These are phyloP conservation scores for Argentina silus DNA, from an alignment of 2,797 vertebrate genomes.

Conservation along the genomic window DNA sequence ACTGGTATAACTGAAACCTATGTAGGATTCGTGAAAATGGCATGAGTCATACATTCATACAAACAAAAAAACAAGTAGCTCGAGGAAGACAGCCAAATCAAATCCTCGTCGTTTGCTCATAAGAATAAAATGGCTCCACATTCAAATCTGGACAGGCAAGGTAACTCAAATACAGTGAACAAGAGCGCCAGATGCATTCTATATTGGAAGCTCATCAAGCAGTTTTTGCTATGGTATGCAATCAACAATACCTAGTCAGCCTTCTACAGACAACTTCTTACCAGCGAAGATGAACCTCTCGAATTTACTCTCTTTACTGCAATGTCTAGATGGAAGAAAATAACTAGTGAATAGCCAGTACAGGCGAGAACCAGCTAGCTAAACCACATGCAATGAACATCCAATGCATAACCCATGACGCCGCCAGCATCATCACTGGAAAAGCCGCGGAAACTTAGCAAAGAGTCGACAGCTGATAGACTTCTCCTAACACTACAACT, in stretches of 20 bases:
- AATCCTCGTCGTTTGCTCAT: neutral
- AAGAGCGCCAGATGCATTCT: too few relatives aligned
- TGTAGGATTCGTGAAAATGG: too few relatives aligned
- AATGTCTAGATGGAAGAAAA: neutral
- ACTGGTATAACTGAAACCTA: too few relatives aligned
- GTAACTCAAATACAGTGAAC: too few relatives aligned
- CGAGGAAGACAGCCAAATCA: neutral
- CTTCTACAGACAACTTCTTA: too few relatives aligned
- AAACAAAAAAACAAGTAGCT: neutral
- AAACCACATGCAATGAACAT: constrained; percentile 19
- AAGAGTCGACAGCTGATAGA: neutral
- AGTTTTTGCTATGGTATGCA: too few relatives aligned
- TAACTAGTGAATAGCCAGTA: neutral
- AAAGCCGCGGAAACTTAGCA: constrained; percentile 68
- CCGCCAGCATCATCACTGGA: constrained; percentile 51
- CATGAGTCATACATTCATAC: neutral
- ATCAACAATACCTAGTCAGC: too few relatives aligned
- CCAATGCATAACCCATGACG: constrained; percentile 1
- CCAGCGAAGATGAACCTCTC: neutral
- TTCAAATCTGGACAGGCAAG: constrained; percentile 10
- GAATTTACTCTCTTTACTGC: neutral
- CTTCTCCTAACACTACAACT: neutral
- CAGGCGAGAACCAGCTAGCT: neutral
- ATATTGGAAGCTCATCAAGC: too few relatives aligned
- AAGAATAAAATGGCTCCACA: constrained; percentile 22